These are phyloP conservation scores for Salarias fasciatus DNA, from an alignment of 2,797 vertebrate genomes.

Conservation along the genomic window DNA sequence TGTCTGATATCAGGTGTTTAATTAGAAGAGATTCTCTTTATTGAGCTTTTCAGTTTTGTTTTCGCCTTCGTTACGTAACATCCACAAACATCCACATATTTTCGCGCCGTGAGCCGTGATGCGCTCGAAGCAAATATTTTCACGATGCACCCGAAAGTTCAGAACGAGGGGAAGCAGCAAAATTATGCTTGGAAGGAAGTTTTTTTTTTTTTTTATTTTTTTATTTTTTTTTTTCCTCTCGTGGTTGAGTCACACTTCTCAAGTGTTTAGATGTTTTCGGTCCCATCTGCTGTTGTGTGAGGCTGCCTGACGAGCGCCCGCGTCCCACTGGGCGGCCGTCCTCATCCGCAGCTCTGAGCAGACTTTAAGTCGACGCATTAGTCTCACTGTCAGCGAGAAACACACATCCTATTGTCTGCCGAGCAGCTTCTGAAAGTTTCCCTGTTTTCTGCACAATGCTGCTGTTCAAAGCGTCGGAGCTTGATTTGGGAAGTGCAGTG, in stretches of 20 bases:
- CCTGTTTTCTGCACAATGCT: no score
- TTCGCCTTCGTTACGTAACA: no score
- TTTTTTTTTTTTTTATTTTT: no score
- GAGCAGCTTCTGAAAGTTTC: neutral
- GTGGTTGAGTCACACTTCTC: neutral
- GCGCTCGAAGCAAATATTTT: neutral
- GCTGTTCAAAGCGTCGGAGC: no score
- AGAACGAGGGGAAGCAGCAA: neutral
- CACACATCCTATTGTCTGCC: neutral
- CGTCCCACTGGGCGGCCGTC: neutral
- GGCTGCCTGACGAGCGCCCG: neutral
- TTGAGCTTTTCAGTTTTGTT: no score
- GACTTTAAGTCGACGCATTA: neutral
- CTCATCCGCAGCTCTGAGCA: neutral
- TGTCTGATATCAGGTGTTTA: no score
- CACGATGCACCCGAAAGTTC: neutral
- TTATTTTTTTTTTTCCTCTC: no score
- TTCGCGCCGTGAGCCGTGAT: neutral
- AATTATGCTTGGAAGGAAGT: neutral
- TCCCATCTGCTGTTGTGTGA: constrained; percentile 7
- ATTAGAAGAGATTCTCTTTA: no score
- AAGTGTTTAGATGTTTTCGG: constrained; percentile 5
- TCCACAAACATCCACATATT: neutral
- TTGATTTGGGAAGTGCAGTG: no score
- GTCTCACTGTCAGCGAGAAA: neutral